These are phyloP conservation scores for Electrophaes corylata DNA, from an alignment of 2,888 invertebrate genomes.

Conservation along the genomic window DNA sequence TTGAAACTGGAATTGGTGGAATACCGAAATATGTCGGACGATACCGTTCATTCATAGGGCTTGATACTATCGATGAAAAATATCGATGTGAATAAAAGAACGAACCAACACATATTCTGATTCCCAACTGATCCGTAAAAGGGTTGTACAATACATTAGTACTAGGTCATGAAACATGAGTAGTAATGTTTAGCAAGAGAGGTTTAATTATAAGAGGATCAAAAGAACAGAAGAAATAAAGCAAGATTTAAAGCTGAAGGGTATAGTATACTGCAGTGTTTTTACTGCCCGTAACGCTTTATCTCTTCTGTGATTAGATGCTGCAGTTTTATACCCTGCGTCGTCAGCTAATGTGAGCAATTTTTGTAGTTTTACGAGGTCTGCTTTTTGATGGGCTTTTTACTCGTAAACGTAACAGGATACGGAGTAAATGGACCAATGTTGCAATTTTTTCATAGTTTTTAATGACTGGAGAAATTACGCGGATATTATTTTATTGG, in stretches of 20 bases:
- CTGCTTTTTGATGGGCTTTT: slow-evolving; percentile 36
- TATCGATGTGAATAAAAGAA: no score
- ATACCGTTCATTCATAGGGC: no score
- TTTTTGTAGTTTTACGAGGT: slow-evolving; percentile 41
- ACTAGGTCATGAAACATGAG: no score
- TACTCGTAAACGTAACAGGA: slow-evolving; percentile 21
- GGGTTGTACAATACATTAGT: no score
- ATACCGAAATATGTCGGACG: no score
- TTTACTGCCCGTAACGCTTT: neutral
- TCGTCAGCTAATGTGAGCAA: slow-evolving; percentile 39
- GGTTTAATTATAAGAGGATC: neutral
- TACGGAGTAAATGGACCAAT: slow-evolving; percentile 5
- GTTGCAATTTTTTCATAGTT: slow-evolving; percentile 4
- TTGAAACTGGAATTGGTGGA: no score
- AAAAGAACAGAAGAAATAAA: neutral
- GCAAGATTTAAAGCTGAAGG: neutral
- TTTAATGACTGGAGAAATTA: slow-evolving; percentile 6
- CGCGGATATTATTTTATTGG: neutral
- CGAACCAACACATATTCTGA: no score
- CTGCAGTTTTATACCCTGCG: slow-evolving; percentile 37
- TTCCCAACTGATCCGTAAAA: no score
- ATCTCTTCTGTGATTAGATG: slow-evolving; percentile 24
- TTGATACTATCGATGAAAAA: no score
- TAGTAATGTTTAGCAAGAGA: neutral
- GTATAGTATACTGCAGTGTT: neutral